These are phyloP conservation scores for Porites lutea DNA, from an alignment of 64 coral and sea anemone species.

Conservation along the genomic window DNA sequence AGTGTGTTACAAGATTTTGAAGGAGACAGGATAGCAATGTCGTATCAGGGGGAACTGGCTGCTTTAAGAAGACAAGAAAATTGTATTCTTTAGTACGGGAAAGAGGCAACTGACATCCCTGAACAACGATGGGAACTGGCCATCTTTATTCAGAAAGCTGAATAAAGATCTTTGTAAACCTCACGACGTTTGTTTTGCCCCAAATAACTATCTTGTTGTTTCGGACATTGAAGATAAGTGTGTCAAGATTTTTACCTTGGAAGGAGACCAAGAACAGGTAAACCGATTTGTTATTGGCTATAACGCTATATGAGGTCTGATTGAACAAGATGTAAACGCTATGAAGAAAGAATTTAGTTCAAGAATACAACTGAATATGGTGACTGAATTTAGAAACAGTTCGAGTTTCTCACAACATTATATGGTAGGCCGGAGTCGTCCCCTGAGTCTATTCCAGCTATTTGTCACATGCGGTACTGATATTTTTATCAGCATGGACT, in stretches of 20 bases:
- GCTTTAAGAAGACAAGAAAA: background rate
- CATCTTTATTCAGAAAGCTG: background rate
- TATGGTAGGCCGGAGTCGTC: background rate
- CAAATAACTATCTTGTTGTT: background rate
- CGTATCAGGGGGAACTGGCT: background rate
- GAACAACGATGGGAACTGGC: background rate
- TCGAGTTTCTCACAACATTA: constrained; percentile 11
- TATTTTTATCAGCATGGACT: constrained; percentile 16
- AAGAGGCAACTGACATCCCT: background rate
- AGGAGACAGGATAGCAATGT: too few species aligned
- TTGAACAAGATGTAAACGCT: background rate
- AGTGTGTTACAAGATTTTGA: too few species aligned
- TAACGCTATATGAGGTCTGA: background rate
- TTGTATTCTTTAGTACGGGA: background rate
- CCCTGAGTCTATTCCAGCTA: background rate
- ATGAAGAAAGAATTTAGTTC: too few species aligned
- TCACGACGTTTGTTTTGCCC: constrained; percentile 26
- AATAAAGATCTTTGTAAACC: background rate
- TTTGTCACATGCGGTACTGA: background rate
- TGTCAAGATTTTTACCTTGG: too few species aligned
- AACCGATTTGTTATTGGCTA: too few species aligned
- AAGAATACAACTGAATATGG: background rate
- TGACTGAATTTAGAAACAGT: background rate
- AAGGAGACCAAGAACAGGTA: too few species aligned
- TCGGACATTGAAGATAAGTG: too few species aligned